A percentile compares a stretch with the other conserved stretches of the same genome.
Evolutionary conservation across 2,888 invertebrate species (phyloP).

Genomic region (Drosophila hawaiiensis): DNA sequence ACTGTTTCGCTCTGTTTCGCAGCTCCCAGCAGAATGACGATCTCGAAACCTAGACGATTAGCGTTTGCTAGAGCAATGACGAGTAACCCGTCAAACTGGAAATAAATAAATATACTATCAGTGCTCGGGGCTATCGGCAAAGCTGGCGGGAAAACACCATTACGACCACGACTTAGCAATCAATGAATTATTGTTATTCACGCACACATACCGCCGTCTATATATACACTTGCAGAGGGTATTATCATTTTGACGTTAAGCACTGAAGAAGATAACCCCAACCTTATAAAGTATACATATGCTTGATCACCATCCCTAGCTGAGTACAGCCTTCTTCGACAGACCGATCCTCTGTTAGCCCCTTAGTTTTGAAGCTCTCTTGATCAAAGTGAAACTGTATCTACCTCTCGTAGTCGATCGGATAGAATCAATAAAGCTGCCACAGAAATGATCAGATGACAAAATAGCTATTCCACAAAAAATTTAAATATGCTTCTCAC

Average conservation of each 20-base stretch:
- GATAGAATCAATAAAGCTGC: background rate
- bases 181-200: slow-evolving; percentile 20
- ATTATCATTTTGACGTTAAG: background rate
- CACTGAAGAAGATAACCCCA: background rate
- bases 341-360: background rate
- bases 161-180: slow-evolving; percentile 22
- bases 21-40: slow-evolving; percentile 29
- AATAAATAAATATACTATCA: slow-evolving; percentile 14
- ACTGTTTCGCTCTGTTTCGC: slow-evolving; percentile 23
- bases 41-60: too few relatives aligned
- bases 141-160: slow-evolving; percentile 27
- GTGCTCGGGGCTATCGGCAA: slow-evolving; percentile 46
- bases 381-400: background rate
- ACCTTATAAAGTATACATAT: background rate
- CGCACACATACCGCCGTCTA: background rate
- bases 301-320: background rate
- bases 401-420: background rate
- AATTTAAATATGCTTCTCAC: background rate
- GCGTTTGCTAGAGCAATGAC: slow-evolving; percentile 2
- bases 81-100: slow-evolving; percentile 47
- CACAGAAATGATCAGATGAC: background rate
- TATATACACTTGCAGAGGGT: background rate
- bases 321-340: background rate
- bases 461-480: background rate
- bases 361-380: background rate